A percentile compares a stretch with the other conserved stretches of the same genome.
phyloP scores from a whole-genome alignment of 2,888 invertebrate genomes.

The Neocrepidodera transversa region DNA sequence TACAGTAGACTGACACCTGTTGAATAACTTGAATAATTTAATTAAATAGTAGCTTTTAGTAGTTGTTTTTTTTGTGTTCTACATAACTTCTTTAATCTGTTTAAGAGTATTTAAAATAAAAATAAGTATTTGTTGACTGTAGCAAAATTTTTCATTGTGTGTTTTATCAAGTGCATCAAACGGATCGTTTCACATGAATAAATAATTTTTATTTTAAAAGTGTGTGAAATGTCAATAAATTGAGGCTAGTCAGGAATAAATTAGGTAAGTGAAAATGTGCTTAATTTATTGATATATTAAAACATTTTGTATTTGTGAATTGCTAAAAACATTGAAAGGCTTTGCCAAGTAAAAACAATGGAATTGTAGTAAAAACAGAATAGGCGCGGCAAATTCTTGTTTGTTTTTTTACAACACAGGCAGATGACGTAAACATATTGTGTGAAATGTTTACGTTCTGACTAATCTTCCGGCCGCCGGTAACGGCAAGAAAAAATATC shows the following conservation, averaged over 20 bases:
- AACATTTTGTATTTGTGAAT: not conserved
- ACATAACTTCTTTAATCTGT: slow-evolving; percentile 10
- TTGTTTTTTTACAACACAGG: slow-evolving; percentile 27
- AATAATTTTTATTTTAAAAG: slow-evolving; percentile 25
- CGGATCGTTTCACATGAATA: slow-evolving; percentile 19
- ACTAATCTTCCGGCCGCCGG: slow-evolving; percentile 7
- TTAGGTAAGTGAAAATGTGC: slow-evolving; percentile 21
- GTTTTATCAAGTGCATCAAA: slow-evolving; percentile 16
- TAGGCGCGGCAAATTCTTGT: slow-evolving; percentile 35
- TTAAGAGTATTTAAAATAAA: slow-evolving; percentile 13
- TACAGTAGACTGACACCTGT: slow-evolving; percentile 23
- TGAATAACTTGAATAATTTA: slow-evolving; percentile 25
- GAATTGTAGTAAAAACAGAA: slow-evolving; percentile 21
- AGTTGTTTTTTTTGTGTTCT: slow-evolving; percentile 23
- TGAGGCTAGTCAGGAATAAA: slow-evolving; percentile 18
- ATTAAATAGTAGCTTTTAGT: slow-evolving; percentile 21
- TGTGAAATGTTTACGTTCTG: slow-evolving; percentile 19
- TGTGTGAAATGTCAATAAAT: slow-evolving; percentile 20
- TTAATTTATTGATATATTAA: slow-evolving; percentile 4
- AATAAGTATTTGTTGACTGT: slow-evolving; percentile 11
- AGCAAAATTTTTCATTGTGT: slow-evolving; percentile 1
- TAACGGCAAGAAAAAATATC: slow-evolving; percentile 7
- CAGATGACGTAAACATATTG: slow-evolving; percentile 27
- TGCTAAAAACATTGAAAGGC: not conserved
- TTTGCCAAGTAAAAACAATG: slow-evolving; percentile 10